Evolutionary conservation across 2,113 vertebrate species (phyloP), one percentile per base, ranked within the genome.

Genomic region (Ifrita kowaldi): DNA sequence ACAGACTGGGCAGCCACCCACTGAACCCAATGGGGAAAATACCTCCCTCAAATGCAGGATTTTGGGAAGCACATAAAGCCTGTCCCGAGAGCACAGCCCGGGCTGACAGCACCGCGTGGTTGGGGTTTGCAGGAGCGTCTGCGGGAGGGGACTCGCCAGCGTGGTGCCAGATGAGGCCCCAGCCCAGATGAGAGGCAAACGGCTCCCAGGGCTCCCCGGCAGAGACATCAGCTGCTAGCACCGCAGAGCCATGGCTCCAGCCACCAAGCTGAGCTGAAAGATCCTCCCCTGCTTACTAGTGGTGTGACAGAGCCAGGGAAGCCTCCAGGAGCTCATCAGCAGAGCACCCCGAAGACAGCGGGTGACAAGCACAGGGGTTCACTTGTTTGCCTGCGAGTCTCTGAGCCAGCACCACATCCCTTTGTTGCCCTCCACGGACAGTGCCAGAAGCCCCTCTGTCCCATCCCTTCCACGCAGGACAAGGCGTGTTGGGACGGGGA

Each of bases 391-490:
- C 69, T 28, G 10, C 0, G 0, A 68, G 44, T 39, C 71, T 35
- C 86, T 1, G 1, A 39, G 63, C 30, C 4, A 6, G 39, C 3
- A 11, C 60, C 44, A 16, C 7, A 0, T 41, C 60, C 47, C 69
- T 53, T 39, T 19, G 35, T 26, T 32, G 55, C 41, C n/a, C 20
- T 20, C 33, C 73, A 23, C 0, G 1, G 42, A 18, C 0, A 10
- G 78, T 5, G 56, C 27, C 77, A 86, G 59, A 57, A 62, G 47
- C 5, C 13, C 47, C 76, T 47, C 16, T 10, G 7, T 46, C 37
- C 73, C 21, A 16, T 9, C 70, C 85, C 70, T 35, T 68, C 71
- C 64, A n/a, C 1, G 0, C 2, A 8, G 37, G 73, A 53, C 8
- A 10, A 41, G 84, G 81, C 3, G 2, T 26, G 86, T 17, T 4